Evolutionary conservation across 1,140 invertebrate species (phyloP), one percentile per base, ranked within the genome.

Genomic region (Pseudomyrmex concolor): DNA sequence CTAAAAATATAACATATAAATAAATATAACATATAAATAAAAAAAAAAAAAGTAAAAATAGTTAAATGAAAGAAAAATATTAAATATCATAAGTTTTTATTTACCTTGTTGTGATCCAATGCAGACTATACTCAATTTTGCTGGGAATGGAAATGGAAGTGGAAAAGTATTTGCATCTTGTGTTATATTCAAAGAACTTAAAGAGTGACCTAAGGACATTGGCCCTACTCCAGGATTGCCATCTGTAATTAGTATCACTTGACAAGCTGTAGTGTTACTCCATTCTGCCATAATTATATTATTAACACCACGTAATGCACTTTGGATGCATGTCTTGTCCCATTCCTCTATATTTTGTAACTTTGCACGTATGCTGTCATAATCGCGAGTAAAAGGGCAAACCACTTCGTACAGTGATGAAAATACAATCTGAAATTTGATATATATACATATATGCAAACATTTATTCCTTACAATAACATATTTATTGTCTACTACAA

Each of bases 311-410:
- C 96, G 95, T 2, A 98, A 93, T 15, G 96, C 97, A 19, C 95
- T 95, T 91, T 98, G 96, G 82, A 98, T 96, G 90, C 96, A 97
- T 5, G 97, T 98, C 93, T 97, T 97, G 86, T 98, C 98, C 93
- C 96, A 97, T 90, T 97, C 96, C 88, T 97, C 97, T 9, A 98
- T 94, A 76, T 95, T 95, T 84, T 95, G 95, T 10, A 98, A 91
- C 90, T 97, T 97, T 22, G 94, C 92, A 91, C 96, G 96, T 73
- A 99, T 96, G 7, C 92, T 93, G 77, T 97, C 97, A 94, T 97
- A 97, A 90, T 99, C 97, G 89, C 98, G 94, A 0, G 98, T 98
- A 90, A 98, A 98, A 22, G 96, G 95, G 54, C 96, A 96, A 54
- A 97, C 92, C 66, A 97, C 95, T 95, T 98, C 97, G 92, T 96